Conservation (phyloP, 2,113 vertebrate species). For the Anthoscopus minutus region DNA sequence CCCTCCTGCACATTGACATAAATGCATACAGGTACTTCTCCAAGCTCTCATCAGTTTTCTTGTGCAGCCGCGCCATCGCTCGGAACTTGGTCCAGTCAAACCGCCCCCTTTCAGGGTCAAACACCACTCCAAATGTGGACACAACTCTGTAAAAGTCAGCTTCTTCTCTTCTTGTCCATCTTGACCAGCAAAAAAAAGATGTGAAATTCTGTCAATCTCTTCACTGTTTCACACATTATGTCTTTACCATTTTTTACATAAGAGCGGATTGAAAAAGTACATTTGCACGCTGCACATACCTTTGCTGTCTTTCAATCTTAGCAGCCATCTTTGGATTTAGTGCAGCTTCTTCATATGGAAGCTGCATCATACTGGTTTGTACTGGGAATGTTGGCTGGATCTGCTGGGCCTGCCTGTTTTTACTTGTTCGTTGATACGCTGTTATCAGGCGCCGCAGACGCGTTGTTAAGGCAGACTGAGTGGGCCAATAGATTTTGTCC, state of each 20-base stretch:
- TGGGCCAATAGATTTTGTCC: constrained; percentile 89
- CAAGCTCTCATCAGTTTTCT: constrained; percentile 96
- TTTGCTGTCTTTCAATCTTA: constrained; percentile 96
- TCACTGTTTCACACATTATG: neutral
- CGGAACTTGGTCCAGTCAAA: constrained; percentile 99
- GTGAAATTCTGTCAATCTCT: neutral
- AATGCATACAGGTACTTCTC: constrained; percentile 96
- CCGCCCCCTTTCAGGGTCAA: constrained; percentile 86
- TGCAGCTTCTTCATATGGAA: constrained; percentile 77
- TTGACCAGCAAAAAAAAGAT: constrained; percentile 33
- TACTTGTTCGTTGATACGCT: constrained; percentile 91
- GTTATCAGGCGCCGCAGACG: constrained; percentile 94
- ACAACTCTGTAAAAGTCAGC: constrained; percentile 98
- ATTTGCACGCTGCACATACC: constrained; percentile 62
- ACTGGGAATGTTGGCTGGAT: constrained; percentile 79
- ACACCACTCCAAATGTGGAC: constrained; percentile 96
- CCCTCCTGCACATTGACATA: constrained; percentile 93
- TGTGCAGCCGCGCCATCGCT: constrained; percentile 95
- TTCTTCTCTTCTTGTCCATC: constrained; percentile 97
- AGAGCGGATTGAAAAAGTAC: accelerated
- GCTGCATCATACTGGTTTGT: constrained; percentile 78
- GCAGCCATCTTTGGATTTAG: constrained; percentile 95
- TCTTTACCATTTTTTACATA: neutral
- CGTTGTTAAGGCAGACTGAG: constrained; percentile 90
- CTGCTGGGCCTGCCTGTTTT: constrained; percentile 89